Conservation (phyloP, 2,113 vertebrate species). For the Phaethon lepturus region DNA sequence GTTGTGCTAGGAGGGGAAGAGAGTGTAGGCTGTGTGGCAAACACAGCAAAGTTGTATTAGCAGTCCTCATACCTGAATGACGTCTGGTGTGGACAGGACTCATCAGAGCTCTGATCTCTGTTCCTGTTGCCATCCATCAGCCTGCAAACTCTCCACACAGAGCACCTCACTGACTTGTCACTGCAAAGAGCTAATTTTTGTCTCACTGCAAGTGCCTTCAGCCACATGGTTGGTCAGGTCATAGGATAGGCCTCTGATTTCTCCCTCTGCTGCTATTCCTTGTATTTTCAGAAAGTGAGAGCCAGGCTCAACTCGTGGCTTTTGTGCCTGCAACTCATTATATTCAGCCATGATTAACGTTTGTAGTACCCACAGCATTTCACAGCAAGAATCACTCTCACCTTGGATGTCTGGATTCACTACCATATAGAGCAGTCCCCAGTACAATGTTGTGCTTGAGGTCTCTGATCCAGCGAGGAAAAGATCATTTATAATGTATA, state of each 20-base stretch:
- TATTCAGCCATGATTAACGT: not conserved
- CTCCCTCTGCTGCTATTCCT: not conserved
- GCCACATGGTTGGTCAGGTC: not conserved
- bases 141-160: not conserved
- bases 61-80: not conserved
- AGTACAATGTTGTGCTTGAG: slow-evolving; percentile 71
- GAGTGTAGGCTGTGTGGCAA: not conserved
- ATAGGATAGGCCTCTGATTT: not conserved
- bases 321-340: not conserved
- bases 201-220: not conserved
- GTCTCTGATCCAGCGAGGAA: slow-evolving; percentile 79
- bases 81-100: not conserved
- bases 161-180: not conserved
- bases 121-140: not conserved
- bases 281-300: not conserved
- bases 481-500: slow-evolving; percentile 68
- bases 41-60: not conserved
- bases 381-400: slow-evolving; percentile 7
- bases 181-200: not conserved
- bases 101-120: not conserved
- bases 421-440: slow-evolving; percentile 76
- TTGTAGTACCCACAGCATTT: not conserved
- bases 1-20: not conserved
- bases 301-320: not conserved
- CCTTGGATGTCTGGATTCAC: slow-evolving; percentile 70